phyloP scores from a whole-genome alignment of 2,113 vertebrate species.

The Echinops telfairi region DNA sequence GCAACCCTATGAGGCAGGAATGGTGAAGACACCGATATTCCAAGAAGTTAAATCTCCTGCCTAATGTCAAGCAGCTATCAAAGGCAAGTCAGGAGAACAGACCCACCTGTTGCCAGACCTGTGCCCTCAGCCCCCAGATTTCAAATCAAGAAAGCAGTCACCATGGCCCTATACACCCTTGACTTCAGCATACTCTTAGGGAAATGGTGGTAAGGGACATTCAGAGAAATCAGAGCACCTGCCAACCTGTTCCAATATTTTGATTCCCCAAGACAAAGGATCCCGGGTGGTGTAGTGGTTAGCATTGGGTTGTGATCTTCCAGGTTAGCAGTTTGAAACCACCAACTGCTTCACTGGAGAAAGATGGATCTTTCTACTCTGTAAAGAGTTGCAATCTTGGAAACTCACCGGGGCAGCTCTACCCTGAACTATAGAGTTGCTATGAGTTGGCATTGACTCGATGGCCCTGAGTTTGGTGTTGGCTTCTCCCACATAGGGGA shows the following conservation, averaged over 20 bases:
- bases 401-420: no score
- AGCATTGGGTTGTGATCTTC: no score
- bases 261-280: no score
- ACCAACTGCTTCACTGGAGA: no score
- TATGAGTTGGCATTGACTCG: neutral
- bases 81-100: neutral
- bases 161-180: neutral
- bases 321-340: no score
- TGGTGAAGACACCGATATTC: constrained; percentile 4
- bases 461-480: neutral
- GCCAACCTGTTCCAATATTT: no score
- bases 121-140: neutral
- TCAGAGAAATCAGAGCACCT: neutral
- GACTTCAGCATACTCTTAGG: neutral
- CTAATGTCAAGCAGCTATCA: neutral
- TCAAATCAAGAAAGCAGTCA: neutral
- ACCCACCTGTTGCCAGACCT: neutral
- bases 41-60: constrained; percentile 18
- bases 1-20: neutral
- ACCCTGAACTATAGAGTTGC: neutral
- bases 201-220: neutral
- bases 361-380: no score
- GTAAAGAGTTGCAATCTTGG: no score
- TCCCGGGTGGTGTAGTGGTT: no score
- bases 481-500: neutral